These are phyloP conservation scores for Hoplostethus atlanticus DNA, from an alignment of 2,797 vertebrate species.

Conservation along the genomic window DNA sequence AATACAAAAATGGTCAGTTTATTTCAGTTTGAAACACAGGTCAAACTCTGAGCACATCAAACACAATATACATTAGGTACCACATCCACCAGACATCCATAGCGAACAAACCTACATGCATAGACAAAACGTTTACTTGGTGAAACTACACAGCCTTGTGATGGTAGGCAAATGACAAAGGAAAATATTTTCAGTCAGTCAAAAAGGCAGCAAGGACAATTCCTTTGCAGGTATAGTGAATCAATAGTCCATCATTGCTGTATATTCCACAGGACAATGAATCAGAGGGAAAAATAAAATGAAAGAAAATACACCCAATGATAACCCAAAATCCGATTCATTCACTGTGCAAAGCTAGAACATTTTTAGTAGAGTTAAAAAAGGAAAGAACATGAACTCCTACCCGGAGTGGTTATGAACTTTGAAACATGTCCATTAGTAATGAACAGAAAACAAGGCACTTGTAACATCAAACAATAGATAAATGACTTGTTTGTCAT, in stretches of 20 bases:
- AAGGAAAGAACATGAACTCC: conserved; percentile 13
- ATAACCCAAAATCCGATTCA: conserved; percentile 16
- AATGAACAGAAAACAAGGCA: conserved; percentile 11
- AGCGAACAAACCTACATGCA: background rate
- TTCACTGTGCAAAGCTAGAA: conserved; percentile 35
- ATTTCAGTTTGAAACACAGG: conserved; percentile 43
- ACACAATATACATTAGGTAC: conserved; percentile 29
- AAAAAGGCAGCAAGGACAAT: conserved; percentile 26
- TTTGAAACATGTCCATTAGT: conserved; percentile 25
- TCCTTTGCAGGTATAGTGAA: conserved; percentile 8
- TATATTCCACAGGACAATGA: conserved; percentile 7
- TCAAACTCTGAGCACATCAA: conserved; percentile 21
- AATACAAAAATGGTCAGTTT: conserved; percentile 38
- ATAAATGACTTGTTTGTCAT: conserved; percentile 22
- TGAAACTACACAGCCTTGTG: conserved; percentile 26
- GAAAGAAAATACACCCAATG: conserved; percentile 1
- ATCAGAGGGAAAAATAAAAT: conserved; percentile 10
- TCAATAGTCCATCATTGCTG: conserved; percentile 29
- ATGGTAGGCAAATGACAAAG: conserved; percentile 13
- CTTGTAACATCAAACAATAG: conserved; percentile 11
- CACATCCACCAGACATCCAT: background rate
- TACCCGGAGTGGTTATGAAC: background rate
- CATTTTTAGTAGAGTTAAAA: conserved; percentile 24
- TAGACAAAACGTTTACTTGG: conserved; percentile 25
- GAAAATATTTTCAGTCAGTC: conserved; percentile 59